These are phyloP conservation scores for Nasonia oneida DNA, from an alignment of 2,888 invertebrate species.

Conservation along the genomic window DNA sequence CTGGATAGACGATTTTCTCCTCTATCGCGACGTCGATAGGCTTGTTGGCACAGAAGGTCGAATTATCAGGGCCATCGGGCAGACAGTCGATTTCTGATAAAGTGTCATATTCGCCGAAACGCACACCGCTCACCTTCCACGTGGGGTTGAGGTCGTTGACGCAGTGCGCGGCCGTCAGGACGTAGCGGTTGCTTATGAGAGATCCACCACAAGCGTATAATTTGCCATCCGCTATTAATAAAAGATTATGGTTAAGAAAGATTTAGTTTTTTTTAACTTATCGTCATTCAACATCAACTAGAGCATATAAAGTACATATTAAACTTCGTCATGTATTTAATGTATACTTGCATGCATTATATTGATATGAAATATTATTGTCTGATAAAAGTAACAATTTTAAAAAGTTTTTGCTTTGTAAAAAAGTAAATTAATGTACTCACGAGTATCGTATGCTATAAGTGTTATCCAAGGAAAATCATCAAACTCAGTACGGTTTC, in stretches of 20 bases:
- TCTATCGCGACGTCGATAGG: slow-evolving; percentile 84
- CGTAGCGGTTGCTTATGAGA: slow-evolving; percentile 84
- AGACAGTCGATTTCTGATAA: slow-evolving; percentile 83
- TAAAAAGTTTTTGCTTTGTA: neutral
- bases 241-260: neutral
- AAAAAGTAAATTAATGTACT: slow-evolving; percentile 57
- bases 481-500: slow-evolving; percentile 70
- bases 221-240: slow-evolving; percentile 9
- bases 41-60: slow-evolving; percentile 81
- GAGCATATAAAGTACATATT: too few relatives aligned
- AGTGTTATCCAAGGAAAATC: slow-evolving; percentile 83
- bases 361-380: neutral
- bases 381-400: too few relatives aligned
- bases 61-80: slow-evolving; percentile 70
- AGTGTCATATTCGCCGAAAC: slow-evolving; percentile 86
- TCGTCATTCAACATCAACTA: too few relatives aligned
- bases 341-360: neutral
- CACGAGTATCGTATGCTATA: slow-evolving; percentile 77
- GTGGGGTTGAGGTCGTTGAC: slow-evolving; percentile 84
- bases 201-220: slow-evolving; percentile 84
- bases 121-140: slow-evolving; percentile 84
- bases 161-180: slow-evolving; percentile 89
- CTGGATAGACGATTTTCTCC: slow-evolving; percentile 83
- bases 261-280: too few relatives aligned
- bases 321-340: neutral